A percentile compares a stretch with the other conserved stretches of the same genome.
Conservation (phyloP, 2,888 invertebrate genomes). For the Achlya flavicornis region DNA sequence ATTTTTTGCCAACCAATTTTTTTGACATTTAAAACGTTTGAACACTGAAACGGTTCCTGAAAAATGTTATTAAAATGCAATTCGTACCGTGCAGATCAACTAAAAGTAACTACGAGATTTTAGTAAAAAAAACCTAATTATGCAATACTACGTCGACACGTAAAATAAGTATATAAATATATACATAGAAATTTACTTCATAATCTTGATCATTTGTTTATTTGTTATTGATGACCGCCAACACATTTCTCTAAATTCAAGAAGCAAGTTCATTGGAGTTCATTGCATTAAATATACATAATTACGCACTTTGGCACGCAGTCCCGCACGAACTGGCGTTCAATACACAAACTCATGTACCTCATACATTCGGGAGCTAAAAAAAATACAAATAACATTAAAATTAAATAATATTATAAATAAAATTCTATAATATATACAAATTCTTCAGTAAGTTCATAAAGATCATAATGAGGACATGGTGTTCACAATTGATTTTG, state of each 20-base stretch:
- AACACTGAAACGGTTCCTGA: too few species aligned
- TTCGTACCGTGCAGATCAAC: too few species aligned
- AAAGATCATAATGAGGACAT: background rate
- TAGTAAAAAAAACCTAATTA: too few species aligned
- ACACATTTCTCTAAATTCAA: too few species aligned
- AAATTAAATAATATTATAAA: conserved; percentile 2
- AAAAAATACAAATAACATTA: background rate
- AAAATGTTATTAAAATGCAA: too few species aligned
- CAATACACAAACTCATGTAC: background rate
- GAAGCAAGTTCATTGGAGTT: background rate
- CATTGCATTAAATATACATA: background rate
- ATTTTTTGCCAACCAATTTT: too few species aligned
- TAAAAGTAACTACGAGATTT: too few species aligned
- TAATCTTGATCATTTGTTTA: background rate
- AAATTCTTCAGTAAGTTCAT: background rate
- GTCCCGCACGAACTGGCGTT: background rate
- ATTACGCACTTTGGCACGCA: background rate
- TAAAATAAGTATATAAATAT: too few species aligned
- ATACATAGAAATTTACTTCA: background rate
- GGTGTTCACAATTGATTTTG: conserved; percentile 3
- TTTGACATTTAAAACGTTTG: too few species aligned
- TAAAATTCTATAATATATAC: background rate
- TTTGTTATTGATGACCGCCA: too few species aligned
- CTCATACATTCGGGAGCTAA: conserved; percentile 4
- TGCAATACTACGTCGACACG: too few species aligned